Conservation (phyloP, 2,113 vertebrate genomes). For the Mobula birostris region DNA sequence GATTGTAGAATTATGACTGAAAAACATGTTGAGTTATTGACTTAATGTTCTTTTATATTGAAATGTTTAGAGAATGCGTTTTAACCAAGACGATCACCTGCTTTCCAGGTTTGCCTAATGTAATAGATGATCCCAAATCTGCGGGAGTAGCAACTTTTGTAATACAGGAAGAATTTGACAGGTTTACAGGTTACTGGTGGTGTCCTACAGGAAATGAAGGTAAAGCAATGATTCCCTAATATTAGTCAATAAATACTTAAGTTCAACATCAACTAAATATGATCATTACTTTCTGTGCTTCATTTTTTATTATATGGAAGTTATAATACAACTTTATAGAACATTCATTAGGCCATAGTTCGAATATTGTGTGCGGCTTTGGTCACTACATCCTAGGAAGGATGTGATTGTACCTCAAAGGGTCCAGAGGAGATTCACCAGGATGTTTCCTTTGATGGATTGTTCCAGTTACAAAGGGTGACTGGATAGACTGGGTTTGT, state of each 20-base stretch:
- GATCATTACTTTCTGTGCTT: not conserved
- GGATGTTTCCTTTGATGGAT: no score
- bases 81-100: not conserved
- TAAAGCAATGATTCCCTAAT: conserved; percentile 43
- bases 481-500: no score
- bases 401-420: no score
- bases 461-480: no score
- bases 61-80: not conserved
- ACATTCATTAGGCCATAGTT: no score
- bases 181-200: conserved; percentile 97
- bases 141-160: conserved; percentile 94
- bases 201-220: conserved; percentile 77
- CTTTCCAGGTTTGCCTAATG: conserved; percentile 71
- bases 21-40: not conserved
- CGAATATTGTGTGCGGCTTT: no score
- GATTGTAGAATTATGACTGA: not conserved
- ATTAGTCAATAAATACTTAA: not conserved
- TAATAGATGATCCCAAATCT: conserved; percentile 86
- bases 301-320: not conserved
- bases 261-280: not conserved
- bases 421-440: no score
- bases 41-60: not conserved
- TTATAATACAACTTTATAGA: no score
- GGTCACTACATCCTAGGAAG: no score
- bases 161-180: conserved; percentile 96